Conservation (phyloP, 1,140 invertebrate genomes). For the Drosophila repleta region DNA sequence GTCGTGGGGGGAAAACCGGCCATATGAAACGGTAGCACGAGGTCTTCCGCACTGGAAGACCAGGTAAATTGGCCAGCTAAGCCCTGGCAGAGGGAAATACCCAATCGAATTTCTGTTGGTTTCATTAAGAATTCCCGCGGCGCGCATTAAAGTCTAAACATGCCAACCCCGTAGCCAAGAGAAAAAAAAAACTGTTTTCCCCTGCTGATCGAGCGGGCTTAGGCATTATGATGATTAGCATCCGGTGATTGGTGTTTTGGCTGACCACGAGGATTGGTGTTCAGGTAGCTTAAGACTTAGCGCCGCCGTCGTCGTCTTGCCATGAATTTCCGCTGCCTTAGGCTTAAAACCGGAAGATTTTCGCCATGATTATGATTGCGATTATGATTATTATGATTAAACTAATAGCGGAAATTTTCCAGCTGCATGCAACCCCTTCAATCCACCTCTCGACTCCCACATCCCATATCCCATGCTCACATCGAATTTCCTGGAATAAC, state of each 20-base stretch:
- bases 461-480: constrained; percentile 9
- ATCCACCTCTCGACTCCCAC: neutral
- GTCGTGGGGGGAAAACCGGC: constrained; percentile 50
- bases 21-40: constrained; percentile 42
- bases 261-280: constrained; percentile 2
- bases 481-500: constrained; percentile 43
- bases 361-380: constrained; percentile 65
- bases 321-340: constrained; percentile 74
- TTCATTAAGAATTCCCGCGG: constrained; percentile 82
- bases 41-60: constrained; percentile 11
- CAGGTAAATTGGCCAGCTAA: constrained; percentile 48
- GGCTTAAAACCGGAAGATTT: constrained; percentile 74
- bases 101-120: constrained; percentile 39
- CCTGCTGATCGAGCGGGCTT: constrained; percentile 38
- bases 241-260: constrained; percentile 47
- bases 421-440: constrained; percentile 41
- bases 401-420: constrained; percentile 76
- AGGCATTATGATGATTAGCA: constrained; percentile 72
- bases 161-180: constrained; percentile 63
- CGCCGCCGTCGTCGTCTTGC: constrained; percentile 54
- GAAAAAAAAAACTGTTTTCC: constrained; percentile 62
- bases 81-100: constrained; percentile 50
- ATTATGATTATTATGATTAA: constrained; percentile 68
- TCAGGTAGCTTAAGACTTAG: constrained; percentile 62
- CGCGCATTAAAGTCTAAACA: constrained; percentile 80